Evolutionary conservation across 2,888 invertebrate species (phyloP), one percentile per base, ranked within the genome.

Genomic region (Pyrrhosoma nymphula): DNA sequence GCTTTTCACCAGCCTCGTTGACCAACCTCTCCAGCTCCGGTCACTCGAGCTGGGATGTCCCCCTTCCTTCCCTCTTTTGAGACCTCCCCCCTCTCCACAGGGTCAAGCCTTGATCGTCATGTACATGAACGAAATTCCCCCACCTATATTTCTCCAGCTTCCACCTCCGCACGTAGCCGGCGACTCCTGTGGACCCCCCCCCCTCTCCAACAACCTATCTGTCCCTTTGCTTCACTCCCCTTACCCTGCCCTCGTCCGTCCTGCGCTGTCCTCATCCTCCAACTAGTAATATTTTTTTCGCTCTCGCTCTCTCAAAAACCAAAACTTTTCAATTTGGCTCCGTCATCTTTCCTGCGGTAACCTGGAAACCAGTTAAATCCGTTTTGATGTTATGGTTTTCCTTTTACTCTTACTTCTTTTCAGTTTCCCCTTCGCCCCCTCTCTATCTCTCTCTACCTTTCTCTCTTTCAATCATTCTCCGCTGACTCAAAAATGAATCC

Each of bases 311-410:
- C 69, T 69, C 69, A 69, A 69, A 69, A 69, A 69, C 69, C 69
- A 69, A 69, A 69, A 69, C 4, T 60, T 69, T 69, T 69, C 69
- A 26, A 69, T 69, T 69, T 69, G 69, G 69, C 69, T 69, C 69
- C 23, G 69, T 26, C 69, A 8, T 69, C 69, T 69, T 26, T 69
- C 69, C 69, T 69, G 69, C 69, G 69, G 69, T 69, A 69, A 69
- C 69, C 69, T 69, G 69, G 69, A 69, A 69, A 69, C n/a, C 69
- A 26, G 26, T 69, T 26, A 26, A 69, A 69, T 69, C 69, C 69
- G 69, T 69, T 69, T n/a, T 69, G 69, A 69, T n/a, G 69, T 69
- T 69, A 69, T 69, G 69, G 26, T 69, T 69, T 69, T n/a, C 69
- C n/a, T 47, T n/a, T 47, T 47, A 47, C 47, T 47, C 47, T 23